These are phyloP conservation scores for Leuciscus waleckii DNA, from an alignment of 2,797 vertebrate species.

Conservation along the genomic window DNA sequence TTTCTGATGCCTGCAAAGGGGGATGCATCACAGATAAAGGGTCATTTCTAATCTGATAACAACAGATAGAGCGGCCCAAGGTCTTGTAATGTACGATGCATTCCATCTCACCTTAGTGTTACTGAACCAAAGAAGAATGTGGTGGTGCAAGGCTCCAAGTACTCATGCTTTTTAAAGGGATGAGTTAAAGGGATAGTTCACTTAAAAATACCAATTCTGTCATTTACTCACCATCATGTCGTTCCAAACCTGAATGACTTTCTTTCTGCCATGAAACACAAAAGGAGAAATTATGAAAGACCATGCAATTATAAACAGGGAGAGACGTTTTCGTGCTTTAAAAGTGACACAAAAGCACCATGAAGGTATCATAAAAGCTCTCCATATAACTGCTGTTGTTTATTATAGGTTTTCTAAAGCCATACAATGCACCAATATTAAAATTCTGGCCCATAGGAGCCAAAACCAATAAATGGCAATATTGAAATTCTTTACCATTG, in stretches of 20 bases:
- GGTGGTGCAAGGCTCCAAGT: background rate
- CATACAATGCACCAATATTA: background rate
- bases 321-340: background rate
- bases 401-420: background rate
- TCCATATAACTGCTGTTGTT: background rate
- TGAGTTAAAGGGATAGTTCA: background rate
- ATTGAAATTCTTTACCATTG: background rate
- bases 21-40: conserved; percentile 5
- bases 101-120: conserved; percentile 11
- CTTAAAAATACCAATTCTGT: background rate
- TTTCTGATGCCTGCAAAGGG: background rate
- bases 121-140: conserved; percentile 22
- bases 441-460: background rate
- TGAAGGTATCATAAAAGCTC: background rate
- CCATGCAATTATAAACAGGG: background rate
- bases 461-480: background rate
- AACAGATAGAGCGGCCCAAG: background rate
- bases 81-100: background rate
- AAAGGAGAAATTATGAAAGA: background rate
- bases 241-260: background rate
- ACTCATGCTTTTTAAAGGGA: background rate
- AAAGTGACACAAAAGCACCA: background rate
- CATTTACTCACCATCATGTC: background rate
- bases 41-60: conserved; percentile 1
- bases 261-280: background rate